Evolutionary conservation across 1,140 invertebrate species (phyloP), one percentile per base, ranked within the genome.

Genomic region (Druon quercuslanigerum): DNA sequence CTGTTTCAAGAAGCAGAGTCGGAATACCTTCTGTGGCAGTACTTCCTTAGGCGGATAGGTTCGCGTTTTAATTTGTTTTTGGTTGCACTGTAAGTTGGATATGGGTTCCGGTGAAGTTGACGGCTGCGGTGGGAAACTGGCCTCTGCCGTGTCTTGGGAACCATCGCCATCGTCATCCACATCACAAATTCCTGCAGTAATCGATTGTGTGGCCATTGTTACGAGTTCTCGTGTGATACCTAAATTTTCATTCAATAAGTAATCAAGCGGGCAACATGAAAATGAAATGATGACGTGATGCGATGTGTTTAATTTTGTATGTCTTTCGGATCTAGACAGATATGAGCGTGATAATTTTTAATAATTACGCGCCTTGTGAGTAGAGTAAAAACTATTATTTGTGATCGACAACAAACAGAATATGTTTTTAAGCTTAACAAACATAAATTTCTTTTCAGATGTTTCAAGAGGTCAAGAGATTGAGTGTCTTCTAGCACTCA

Each of bases 161-260:
- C 88, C 88, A 76, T 92, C 88, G 73, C 87, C 89, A 60, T 92
- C 89, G 74, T 92, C 90, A 73, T 91, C 91, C 84, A 85, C 82
- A 72, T 91, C 90, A 79, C 89, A 90, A 84, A 87, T 86, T 87
- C 87, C 90, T 80, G 87, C 74, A 77, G 83, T 88, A 85, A 85
- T 85, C 73, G 88, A 90, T 81, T 88, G 89, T 82, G 87, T 88
- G 75, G 86, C 86, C 90, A 91, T 90, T 85, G 90, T 90, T 87
- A 90, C 89, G 77, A 91, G 86, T 88, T 92, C 90, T 87, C 90
- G 88, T 79, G 90, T 90, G 89, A 91, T 90, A 88, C 90, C 91
- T 92, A 89, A 87, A 89, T 91, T 87, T 85, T 73, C 79, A 66
- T 66, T 73, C 72, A 77, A 75, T 72, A 70, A 72, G 50, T 72